Conservation (phyloP, 2,888 invertebrate genomes). For the Fragum sueziense region DNA sequence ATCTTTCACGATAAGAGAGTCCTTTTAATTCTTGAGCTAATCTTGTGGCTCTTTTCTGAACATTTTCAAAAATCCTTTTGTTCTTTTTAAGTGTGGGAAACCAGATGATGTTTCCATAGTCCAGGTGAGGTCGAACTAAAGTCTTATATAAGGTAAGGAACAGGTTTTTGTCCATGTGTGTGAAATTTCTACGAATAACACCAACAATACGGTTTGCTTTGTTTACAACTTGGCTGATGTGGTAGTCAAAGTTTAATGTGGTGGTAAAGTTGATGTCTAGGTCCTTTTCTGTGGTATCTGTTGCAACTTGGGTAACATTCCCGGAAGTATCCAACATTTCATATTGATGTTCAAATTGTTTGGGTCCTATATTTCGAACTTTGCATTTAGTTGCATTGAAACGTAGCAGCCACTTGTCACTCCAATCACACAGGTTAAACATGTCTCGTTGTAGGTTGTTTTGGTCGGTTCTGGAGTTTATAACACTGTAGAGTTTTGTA, state of each 20-base stretch:
- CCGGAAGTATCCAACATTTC: slow-evolving; percentile 19
- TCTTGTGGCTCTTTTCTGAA: too few species aligned
- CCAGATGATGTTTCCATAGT: slow-evolving; percentile 30
- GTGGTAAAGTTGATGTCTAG: slow-evolving; percentile 18
- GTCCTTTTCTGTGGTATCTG: slow-evolving; percentile 10
- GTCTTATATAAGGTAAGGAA: slow-evolving; percentile 33
- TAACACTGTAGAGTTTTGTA: too few species aligned
- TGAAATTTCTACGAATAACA: slow-evolving; percentile 31
- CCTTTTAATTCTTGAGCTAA: too few species aligned
- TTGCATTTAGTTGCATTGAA: slow-evolving; percentile 39
- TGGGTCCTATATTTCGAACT: slow-evolving; percentile 1
- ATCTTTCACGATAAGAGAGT: too few species aligned
- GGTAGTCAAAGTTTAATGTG: slow-evolving; percentile 24
- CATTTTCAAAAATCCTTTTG: too few species aligned
- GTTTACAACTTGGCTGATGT: slow-evolving; percentile 17
- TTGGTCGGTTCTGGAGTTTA: too few species aligned
- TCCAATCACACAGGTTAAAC: slow-evolving; percentile 29
- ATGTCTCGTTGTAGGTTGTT: slow-evolving; percentile 43
- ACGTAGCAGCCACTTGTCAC: slow-evolving; percentile 28
- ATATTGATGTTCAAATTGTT: slow-evolving; percentile 15
- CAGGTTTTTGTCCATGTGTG: slow-evolving; percentile 25
- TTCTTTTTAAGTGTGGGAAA: slow-evolving; percentile 20
- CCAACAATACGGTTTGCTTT: slow-evolving; percentile 31
- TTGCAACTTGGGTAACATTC: not conserved
- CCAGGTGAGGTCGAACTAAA: slow-evolving; percentile 15